phyloP scores from a whole-genome alignment of 1,140 invertebrate genomes.

The Myzus persicae region DNA sequence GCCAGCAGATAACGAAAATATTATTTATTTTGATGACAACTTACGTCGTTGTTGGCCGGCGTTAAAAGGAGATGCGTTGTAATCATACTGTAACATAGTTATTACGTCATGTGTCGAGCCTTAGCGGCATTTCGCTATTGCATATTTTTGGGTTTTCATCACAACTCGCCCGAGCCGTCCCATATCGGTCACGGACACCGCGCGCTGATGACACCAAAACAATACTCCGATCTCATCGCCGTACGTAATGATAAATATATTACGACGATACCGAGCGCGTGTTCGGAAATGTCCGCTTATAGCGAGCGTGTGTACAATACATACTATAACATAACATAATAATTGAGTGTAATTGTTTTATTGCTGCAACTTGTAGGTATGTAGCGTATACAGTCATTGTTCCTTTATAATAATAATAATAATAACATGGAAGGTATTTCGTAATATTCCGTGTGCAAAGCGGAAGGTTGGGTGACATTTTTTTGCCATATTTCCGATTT shows the following conservation, averaged over 20 bases:
- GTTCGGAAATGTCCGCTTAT: neutral
- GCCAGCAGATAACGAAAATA: too few relatives aligned
- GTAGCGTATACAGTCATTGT: slow-evolving; percentile 14
- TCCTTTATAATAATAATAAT: neutral
- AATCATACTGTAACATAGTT: neutral
- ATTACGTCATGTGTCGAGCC: neutral
- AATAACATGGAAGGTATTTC: neutral
- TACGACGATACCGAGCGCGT: neutral
- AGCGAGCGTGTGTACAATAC: neutral
- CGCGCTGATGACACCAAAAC: neutral
- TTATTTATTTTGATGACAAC: too few relatives aligned
- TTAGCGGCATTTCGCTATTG: neutral
- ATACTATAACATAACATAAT: neutral
- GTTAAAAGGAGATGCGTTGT: too few relatives aligned
- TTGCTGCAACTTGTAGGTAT: neutral
- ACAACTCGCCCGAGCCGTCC: neutral
- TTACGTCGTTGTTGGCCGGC: too few relatives aligned
- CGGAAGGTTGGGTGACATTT: slow-evolving; percentile 1
- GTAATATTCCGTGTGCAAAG: neutral
- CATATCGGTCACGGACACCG: slow-evolving; percentile 15
- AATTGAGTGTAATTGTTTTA: neutral
- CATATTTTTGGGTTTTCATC: neutral
- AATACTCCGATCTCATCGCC: neutral
- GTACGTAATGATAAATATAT: neutral
- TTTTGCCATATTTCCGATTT: neutral